Percentiles rank a stretch among this genome's conserved stretches.
These are phyloP conservation scores for Formica aserva DNA, from an alignment of 2,888 invertebrate species.

Conservation along the genomic window DNA sequence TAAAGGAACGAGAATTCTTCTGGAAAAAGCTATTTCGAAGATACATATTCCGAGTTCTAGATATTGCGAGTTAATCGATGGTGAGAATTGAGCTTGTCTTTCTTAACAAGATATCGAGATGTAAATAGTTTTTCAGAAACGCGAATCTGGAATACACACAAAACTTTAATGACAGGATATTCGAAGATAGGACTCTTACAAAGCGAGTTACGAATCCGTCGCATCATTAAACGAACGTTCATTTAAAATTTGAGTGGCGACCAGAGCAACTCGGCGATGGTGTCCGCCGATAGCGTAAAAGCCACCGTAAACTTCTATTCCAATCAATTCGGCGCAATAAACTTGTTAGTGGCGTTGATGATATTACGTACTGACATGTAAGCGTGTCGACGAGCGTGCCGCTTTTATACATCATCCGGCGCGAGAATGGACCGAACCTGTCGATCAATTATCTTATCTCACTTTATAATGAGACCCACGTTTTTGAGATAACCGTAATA, in stretches of 20 bases:
- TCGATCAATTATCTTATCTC: conserved; percentile 56
- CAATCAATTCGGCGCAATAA: conserved; percentile 77
- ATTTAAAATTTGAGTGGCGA: conserved; percentile 73
- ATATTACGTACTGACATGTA: conserved; percentile 50
- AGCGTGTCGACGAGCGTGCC: conserved; percentile 42
- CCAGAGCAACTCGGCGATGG: conserved; percentile 27
- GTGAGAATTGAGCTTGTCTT: background rate
- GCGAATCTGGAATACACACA: background rate
- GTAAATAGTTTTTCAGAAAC: background rate
- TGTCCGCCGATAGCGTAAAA: conserved; percentile 71
- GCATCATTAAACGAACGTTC: conserved; percentile 59
- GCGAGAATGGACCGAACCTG: background rate
- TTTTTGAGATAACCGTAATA: conserved; percentile 52
- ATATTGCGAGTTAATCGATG: background rate
- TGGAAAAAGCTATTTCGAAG: background rate
- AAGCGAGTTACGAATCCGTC: conserved; percentile 35
- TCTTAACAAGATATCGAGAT: background rate
- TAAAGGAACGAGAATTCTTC: background rate
- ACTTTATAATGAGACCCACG: conserved; percentile 42
- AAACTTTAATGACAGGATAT: background rate
- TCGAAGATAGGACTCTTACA: background rate
- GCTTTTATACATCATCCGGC: conserved; percentile 30
- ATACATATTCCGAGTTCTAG: no score
- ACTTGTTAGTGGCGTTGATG: conserved; percentile 63
- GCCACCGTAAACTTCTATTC: conserved; percentile 78